phyloP scores from a whole-genome alignment of 2,113 vertebrate species.

The Tychaedon coryphoeus region DNA sequence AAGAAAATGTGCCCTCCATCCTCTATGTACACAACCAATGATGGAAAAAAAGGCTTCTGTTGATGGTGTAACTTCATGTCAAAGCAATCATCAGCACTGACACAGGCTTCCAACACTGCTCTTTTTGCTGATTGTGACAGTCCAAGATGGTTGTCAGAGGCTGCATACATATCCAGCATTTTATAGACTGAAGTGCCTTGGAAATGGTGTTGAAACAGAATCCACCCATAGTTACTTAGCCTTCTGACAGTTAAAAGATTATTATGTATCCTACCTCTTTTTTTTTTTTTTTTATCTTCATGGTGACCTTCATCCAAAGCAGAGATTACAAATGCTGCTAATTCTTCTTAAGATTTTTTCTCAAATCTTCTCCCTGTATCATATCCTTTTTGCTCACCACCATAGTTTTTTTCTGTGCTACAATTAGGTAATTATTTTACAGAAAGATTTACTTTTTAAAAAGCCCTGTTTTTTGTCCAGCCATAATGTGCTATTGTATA shows the following conservation, averaged over 20 bases:
- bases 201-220: background rate
- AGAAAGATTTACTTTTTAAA: background rate
- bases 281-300: background rate
- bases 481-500: background rate
- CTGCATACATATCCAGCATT: background rate
- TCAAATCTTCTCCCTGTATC: background rate
- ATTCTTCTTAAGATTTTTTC: background rate
- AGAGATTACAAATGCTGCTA: background rate
- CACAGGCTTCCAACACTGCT: background rate
- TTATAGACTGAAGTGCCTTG: background rate
- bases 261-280: background rate
- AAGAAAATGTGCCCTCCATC: background rate
- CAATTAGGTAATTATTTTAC: background rate
- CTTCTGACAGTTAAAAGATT: background rate
- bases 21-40: background rate
- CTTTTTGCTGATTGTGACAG: background rate
- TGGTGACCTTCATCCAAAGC: background rate
- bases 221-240: background rate
- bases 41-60: background rate
- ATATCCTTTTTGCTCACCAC: background rate
- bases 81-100: background rate
- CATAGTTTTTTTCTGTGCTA: background rate
- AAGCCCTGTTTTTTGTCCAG: fast-evolving
- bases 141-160: background rate
- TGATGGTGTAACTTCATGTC: too few species aligned